Percentiles rank a stretch among this genome's conserved stretches.
phyloP scores from a whole-genome alignment of 2,113 vertebrate species.

The Micronycteris hirsuta region DNA sequence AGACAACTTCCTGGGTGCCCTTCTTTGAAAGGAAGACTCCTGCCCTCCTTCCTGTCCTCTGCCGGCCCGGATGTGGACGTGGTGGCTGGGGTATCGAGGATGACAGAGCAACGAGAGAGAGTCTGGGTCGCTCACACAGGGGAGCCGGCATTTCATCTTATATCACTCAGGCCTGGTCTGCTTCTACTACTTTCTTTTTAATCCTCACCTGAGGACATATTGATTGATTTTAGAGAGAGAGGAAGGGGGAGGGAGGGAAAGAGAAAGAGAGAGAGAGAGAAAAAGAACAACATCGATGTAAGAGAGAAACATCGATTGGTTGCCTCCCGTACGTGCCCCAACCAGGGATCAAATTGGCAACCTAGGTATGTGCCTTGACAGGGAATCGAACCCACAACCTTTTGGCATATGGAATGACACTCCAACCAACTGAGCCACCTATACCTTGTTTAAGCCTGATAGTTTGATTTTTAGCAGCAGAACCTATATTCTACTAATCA shows the following conservation, averaged over 20 bases:
- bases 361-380: too few species aligned
- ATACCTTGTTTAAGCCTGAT: background rate
- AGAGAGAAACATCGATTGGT: too few species aligned
- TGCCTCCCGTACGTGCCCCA: too few species aligned
- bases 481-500: background rate
- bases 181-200: background rate
- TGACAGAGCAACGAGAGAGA: background rate
- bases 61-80: background rate
- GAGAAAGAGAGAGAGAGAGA: too few species aligned
- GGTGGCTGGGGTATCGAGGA: background rate
- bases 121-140: background rate
- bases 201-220: too few species aligned
- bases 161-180: background rate
- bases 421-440: too few species aligned
- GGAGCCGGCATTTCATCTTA: background rate
- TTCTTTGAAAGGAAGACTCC: background rate
- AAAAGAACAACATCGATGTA: too few species aligned
- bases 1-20: background rate
- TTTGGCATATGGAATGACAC: too few species aligned
- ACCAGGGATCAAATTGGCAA: too few species aligned
- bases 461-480: background rate
- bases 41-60: background rate
- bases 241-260: too few species aligned
- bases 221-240: too few species aligned
- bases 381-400: too few species aligned